Evolutionary conservation across 2,888 invertebrate species (phyloP).

Genomic region (Sminthurides aquaticus): DNA sequence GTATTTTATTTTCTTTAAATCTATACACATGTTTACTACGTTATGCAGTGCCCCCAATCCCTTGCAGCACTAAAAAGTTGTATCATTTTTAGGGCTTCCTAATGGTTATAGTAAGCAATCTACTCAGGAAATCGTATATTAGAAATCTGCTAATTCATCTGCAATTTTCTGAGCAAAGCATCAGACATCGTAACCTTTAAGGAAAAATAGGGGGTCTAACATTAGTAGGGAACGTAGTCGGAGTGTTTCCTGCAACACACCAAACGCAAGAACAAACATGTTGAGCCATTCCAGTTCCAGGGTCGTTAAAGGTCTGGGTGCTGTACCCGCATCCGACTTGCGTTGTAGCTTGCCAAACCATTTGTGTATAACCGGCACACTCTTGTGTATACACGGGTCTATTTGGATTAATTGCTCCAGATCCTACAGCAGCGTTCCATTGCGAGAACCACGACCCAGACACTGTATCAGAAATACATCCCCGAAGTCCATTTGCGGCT

Average conservation of each 20-base stretch:
- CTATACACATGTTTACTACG: no score
- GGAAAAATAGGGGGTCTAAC: not conserved
- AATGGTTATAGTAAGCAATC: no score
- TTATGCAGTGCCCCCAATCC: no score
- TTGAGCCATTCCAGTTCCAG: not conserved
- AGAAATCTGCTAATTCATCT: no score
- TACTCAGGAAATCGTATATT: no score
- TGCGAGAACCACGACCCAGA: not conserved
- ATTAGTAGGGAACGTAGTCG: not conserved
- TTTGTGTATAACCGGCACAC: not conserved
- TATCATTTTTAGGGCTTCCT: no score
- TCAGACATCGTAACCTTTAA: no score
- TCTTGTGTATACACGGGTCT: not conserved
- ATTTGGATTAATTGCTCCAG: not conserved
- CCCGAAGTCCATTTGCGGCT: not conserved
- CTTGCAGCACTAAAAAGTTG: no score
- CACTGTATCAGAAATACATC: not conserved
- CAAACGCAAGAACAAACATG: not conserved
- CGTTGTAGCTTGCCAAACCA: not conserved
- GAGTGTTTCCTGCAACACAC: not conserved
- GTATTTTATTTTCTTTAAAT: no score
- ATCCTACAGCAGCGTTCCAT: not conserved
- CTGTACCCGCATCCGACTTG: not conserved
- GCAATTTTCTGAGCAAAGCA: no score
- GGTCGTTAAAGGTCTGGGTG: not conserved